Evolutionary conservation across 2,797 vertebrate species (phyloP).

Genomic region (Tenualosa ilisha): DNA sequence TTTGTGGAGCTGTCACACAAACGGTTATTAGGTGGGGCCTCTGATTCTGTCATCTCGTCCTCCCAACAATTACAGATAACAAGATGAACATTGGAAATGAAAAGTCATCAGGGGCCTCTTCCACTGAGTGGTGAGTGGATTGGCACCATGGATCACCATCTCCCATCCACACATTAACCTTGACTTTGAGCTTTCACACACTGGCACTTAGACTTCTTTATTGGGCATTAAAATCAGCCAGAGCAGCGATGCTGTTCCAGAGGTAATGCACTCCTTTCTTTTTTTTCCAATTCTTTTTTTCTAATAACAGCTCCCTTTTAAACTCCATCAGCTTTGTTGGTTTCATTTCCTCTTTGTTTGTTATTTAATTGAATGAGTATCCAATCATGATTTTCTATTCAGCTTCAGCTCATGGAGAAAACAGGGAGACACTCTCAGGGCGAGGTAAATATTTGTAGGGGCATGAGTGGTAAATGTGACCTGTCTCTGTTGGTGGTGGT

Average conservation of each 20-base stretch:
- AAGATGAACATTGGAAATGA: constrained; percentile 72
- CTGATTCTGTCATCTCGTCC: constrained; percentile 47
- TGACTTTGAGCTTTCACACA: constrained; percentile 54
- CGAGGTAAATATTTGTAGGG: constrained; percentile 59
- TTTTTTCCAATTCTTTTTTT: neutral
- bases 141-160: constrained; percentile 50
- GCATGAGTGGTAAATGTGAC: constrained; percentile 64
- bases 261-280: neutral
- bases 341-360: neutral
- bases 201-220: neutral
- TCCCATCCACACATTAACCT: constrained; percentile 66
- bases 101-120: constrained; percentile 64
- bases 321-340: constrained; percentile 1
- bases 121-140: constrained; percentile 43
- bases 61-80: constrained; percentile 75
- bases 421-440: neutral
- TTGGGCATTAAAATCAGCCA: neutral
- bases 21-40: constrained; percentile 57
- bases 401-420: neutral
- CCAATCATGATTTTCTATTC: neutral
- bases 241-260: neutral
- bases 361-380: neutral
- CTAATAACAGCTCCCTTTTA: neutral
- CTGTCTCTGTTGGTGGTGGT: constrained; percentile 49
- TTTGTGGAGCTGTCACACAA: constrained; percentile 56